Evolutionary conservation across 2,113 vertebrate species (phyloP).

Genomic region (Cynoglossus semilaevis): DNA sequence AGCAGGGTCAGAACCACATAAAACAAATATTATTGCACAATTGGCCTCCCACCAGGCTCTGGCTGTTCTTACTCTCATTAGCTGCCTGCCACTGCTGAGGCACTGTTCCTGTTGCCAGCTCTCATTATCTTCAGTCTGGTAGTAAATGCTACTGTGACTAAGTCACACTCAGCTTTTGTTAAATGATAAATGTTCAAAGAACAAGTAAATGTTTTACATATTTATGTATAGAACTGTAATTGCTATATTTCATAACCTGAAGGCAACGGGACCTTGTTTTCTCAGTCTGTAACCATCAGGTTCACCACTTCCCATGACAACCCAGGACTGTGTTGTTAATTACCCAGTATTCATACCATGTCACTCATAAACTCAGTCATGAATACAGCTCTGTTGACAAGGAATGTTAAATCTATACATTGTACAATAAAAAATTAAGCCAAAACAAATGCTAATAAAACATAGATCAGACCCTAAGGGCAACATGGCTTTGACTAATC

Average conservation of each 20-base stretch:
- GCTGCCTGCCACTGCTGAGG: slow-evolving; percentile 41
- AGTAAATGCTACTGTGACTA: slow-evolving; percentile 36
- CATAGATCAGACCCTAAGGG: slow-evolving; percentile 28
- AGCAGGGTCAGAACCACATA: slow-evolving; percentile 40
- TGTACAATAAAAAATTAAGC: slow-evolving; percentile 3
- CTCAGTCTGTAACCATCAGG: slow-evolving; percentile 32
- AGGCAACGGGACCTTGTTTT: slow-evolving; percentile 65
- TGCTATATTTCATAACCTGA: slow-evolving; percentile 58
- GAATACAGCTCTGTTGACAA: too few relatives aligned
- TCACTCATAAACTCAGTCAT: slow-evolving; percentile 30
- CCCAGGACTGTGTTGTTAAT: slow-evolving; percentile 41
- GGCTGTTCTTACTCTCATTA: slow-evolving; percentile 65
- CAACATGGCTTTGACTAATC: slow-evolving; percentile 54
- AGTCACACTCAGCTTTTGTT: slow-evolving; percentile 31
- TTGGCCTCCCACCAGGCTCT: slow-evolving; percentile 58
- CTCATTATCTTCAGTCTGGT: slow-evolving; percentile 60
- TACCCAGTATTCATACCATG: slow-evolving; percentile 48
- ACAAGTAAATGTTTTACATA: too few relatives aligned
- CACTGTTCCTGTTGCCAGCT: slow-evolving; percentile 58
- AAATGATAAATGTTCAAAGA: slow-evolving; percentile 33
- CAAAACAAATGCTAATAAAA: slow-evolving; percentile 36
- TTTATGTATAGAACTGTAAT: not conserved
- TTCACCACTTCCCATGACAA: slow-evolving; percentile 40
- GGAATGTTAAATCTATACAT: too few relatives aligned
- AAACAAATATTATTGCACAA: slow-evolving; percentile 65